phyloP scores from a whole-genome alignment of 2,113 vertebrate species.

The Galbula dea region DNA sequence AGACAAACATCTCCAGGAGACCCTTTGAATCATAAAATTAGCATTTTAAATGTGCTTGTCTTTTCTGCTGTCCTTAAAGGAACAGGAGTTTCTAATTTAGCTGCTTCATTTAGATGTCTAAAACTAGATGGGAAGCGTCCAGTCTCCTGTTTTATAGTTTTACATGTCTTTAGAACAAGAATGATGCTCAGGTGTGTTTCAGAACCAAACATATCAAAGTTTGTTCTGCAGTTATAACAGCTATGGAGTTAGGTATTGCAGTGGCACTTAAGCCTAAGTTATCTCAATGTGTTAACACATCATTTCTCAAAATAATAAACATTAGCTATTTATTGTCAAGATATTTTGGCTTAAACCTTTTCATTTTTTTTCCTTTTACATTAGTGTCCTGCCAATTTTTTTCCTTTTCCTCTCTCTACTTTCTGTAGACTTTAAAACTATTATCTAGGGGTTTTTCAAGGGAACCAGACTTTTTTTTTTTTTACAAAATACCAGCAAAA shows the following conservation, averaged over 20 bases:
- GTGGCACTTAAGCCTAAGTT: neutral
- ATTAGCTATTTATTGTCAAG: slow-evolving; percentile 4
- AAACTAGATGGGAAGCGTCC: neutral
- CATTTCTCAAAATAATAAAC: neutral
- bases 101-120: neutral
- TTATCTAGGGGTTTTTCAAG: slow-evolving; percentile 33
- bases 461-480: neutral
- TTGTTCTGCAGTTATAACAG: neutral
- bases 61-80: neutral
- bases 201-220: neutral
- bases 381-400: slow-evolving; percentile 30
- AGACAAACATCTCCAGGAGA: neutral
- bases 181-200: neutral
- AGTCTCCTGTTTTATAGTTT: neutral
- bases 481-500: slow-evolving; percentile 29
- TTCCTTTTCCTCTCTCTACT: slow-evolving; percentile 11
- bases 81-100: neutral
- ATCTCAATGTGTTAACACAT: neutral
- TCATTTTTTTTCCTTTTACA: neutral
- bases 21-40: neutral
- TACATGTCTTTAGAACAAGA: neutral
- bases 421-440: slow-evolving; percentile 21
- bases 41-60: neutral
- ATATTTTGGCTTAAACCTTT: neutral
- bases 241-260: neutral